Evolutionary conservation across 2,888 invertebrate species (phyloP), one percentile per base, ranked within the genome.

Genomic region (Cantharis rustica): DNA sequence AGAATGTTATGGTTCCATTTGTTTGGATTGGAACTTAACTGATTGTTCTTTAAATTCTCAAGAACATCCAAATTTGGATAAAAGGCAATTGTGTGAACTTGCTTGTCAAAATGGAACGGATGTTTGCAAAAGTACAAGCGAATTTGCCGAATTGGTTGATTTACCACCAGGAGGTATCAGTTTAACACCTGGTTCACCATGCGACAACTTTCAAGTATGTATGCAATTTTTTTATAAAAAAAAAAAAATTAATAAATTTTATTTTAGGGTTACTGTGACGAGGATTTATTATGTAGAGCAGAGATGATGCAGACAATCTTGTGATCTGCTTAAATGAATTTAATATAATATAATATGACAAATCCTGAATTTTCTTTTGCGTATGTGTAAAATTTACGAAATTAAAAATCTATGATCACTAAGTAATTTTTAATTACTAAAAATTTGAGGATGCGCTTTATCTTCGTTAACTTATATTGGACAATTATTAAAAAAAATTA

Each of bases 171-270:
- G 95, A 13, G 96, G 96, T 16, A 96, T 96, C 81, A 96, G 95
- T 83, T 89, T 98, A 80, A 90, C 97, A 70, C 98, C 98, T 9
- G 98, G 99, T 17, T 97, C 98, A 69, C 99, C 99, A 0, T 99
- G 99, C 88, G 98, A 99, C 89, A 98, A 99, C 89, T 99, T 98
- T 90, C 96, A 96, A 92, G 95, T 94, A 96, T 92, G 95, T 94
- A 88, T 77, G 61, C 66, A n/a, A n/a, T 17, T 16, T 63, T 63
- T 63, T 10, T 0, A 11, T 11, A 1, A 16, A 16, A 16, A 62
- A 1, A 3, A 63, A 63, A 17, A 13, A n/a, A 47, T 47, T n/a
- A 13, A 4, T 47, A 47, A 7, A 2, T 77, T 7, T n/a, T 62
- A 85, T 79, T 86, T 10, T 89, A 95, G 93, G 99, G 99, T 72